These are phyloP conservation scores for Cabera pusaria DNA, from an alignment of 2,888 invertebrate genomes.

Conservation along the genomic window DNA sequence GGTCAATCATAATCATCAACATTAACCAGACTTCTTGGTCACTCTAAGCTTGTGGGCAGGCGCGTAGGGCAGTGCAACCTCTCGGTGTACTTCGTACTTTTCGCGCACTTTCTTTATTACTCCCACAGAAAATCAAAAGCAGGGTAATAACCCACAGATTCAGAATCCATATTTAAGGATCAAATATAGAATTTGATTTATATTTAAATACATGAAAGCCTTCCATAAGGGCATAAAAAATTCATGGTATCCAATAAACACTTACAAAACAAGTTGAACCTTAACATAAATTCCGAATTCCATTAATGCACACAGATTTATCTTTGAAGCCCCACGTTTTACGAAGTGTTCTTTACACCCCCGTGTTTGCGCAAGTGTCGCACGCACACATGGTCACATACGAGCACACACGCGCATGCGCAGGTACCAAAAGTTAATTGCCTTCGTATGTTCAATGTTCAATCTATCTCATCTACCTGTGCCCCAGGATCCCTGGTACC, in stretches of 20 bases:
- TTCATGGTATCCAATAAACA: constrained; percentile 40
- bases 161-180: too few species aligned
- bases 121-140: too few species aligned
- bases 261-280: constrained; percentile 60
- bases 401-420: constrained; percentile 50
- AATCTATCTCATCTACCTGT: constrained; percentile 62
- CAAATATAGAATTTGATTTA: too few species aligned
- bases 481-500: constrained; percentile 39
- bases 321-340: constrained; percentile 45
- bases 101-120: too few species aligned
- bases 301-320: constrained; percentile 60
- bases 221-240: constrained; percentile 17
- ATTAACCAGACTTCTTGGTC: too few species aligned
- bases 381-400: constrained; percentile 36
- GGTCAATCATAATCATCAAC: too few species aligned
- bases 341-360: constrained; percentile 48
- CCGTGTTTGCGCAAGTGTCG: constrained; percentile 72
- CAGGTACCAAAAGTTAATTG: constrained; percentile 81
- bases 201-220: constrained; percentile 4
- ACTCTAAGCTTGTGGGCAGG: too few species aligned
- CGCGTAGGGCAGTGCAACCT: too few species aligned
- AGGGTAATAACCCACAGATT: too few species aligned
- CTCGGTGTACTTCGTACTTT: too few species aligned
- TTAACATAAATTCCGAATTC: constrained; percentile 72
- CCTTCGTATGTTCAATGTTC: constrained; percentile 78